phyloP scores from a whole-genome alignment of 1,140 invertebrate genomes.

The Papilio polyxenes region DNA sequence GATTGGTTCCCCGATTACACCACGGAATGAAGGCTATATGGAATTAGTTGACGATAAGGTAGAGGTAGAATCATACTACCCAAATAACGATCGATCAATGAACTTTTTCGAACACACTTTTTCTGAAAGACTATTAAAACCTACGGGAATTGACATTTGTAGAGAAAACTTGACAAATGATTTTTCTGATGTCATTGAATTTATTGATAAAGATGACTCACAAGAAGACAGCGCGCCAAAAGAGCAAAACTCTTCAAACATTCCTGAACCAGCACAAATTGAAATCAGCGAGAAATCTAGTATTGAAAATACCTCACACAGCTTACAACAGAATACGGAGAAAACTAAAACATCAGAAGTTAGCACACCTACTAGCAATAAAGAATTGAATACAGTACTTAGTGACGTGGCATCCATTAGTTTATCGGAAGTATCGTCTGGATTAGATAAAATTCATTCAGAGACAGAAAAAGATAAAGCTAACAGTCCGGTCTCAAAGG shows the following conservation, averaged over 20 bases:
- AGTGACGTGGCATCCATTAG: slow-evolving; percentile 71
- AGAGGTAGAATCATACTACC: slow-evolving; percentile 65
- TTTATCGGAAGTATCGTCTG: slow-evolving; percentile 59
- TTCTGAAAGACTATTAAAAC: slow-evolving; percentile 65
- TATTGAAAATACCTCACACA: slow-evolving; percentile 40
- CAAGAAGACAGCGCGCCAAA: slow-evolving; percentile 49
- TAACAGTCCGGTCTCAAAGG: slow-evolving; percentile 41
- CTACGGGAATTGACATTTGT: slow-evolving; percentile 47
- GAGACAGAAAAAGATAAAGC: slow-evolving; percentile 37
- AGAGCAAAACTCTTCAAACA: slow-evolving; percentile 38
- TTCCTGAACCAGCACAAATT: slow-evolving; percentile 46
- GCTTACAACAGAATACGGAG: not conserved
- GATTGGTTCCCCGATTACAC: slow-evolving; percentile 57
- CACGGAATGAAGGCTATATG: slow-evolving; percentile 72
- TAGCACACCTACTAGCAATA: slow-evolving; percentile 39
- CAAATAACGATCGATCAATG: slow-evolving; percentile 76
- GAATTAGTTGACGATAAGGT: slow-evolving; percentile 73
- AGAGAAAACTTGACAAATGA: slow-evolving; percentile 41
- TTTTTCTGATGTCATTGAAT: slow-evolving; percentile 52
- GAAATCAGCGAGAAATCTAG: slow-evolving; percentile 47
- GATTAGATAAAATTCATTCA: slow-evolving; percentile 40
- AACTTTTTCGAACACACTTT: slow-evolving; percentile 81
- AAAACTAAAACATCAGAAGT: slow-evolving; percentile 31
- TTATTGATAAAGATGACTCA: slow-evolving; percentile 56
- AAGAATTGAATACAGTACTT: slow-evolving; percentile 43